Base-by-base conservation (phyloP, 2,797 vertebrate species). In the Clarias fuscus region DNA sequence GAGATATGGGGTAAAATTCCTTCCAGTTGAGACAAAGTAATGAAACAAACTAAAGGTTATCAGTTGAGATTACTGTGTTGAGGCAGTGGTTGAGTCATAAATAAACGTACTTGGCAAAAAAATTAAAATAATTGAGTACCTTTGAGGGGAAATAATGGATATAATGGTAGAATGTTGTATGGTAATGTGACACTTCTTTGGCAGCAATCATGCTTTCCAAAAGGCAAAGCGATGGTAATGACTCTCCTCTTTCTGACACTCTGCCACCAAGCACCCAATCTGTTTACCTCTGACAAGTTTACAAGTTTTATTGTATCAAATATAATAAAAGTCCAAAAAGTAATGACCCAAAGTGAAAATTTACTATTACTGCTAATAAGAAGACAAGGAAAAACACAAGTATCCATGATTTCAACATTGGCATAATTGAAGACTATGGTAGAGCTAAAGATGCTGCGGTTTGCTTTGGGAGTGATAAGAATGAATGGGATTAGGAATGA, bases 101-200 rank as follows among this genome's bases (percentile, higher is more conserved):
- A 72, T 43, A 71, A 43, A 43, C 14, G 17, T 37, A 24, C 20
- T 72, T 48, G 37, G 20, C 20, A 43, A 71, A 71, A 68, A 64
- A 48, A 48, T 20, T 6, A 17, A 40, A 22, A 24, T 13, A 17
- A 11, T 22, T 24, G 70, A 75, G 43, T 56, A 76, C 48, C 7
- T 56, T 27, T 56, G 73, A 30, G 27, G 17, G 48, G 48, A 76
- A 76, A 17, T 53, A 27, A 18, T 77, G 27, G 75, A 33, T 59
- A 59, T 58, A 58, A 76, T 76, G 53, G 48, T 58, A 17, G n/a
- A 30, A 58, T 33, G 58, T 30, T 56, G 53, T 77, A 77, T 33
- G 75, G 53, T 77, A 77, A 77, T 77, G 48, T 58, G 27, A 2
- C 71, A 73, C 37, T 43, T 72, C 70, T 72, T 43, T 72, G 37